phyloP scores from a whole-genome alignment of 2,888 invertebrate genomes.

The Dexiosoma caninum region DNA sequence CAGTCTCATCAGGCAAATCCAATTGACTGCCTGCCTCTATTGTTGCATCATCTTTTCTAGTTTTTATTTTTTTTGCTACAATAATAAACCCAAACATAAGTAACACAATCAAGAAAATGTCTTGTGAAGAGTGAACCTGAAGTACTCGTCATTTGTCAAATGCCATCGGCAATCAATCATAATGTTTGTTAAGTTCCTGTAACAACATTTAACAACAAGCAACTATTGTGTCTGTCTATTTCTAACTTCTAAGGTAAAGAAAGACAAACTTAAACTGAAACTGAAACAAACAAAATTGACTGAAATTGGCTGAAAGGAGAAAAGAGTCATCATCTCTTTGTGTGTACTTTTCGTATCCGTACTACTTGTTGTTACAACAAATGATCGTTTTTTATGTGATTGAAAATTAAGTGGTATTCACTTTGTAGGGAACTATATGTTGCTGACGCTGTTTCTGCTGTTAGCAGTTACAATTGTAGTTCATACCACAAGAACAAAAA shows the following conservation, averaged over 20 bases:
- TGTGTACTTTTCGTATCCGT: constrained; percentile 2
- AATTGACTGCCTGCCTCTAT: constrained; percentile 15
- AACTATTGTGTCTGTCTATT: constrained; percentile 42
- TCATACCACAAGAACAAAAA: background rate
- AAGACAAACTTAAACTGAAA: background rate
- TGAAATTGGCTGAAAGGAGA: constrained; percentile 11
- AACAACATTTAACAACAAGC: constrained; percentile 33
- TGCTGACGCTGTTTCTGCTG: constrained; percentile 13
- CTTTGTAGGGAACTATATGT: constrained; percentile 33
- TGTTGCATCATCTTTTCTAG: constrained; percentile 1
- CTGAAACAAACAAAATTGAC: background rate
- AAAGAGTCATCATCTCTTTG: constrained; percentile 11
- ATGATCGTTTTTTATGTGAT: constrained; percentile 37
- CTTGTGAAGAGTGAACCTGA: constrained; percentile 57
- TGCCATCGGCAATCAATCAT: constrained; percentile 72
- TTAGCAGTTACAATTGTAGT: constrained; percentile 40
- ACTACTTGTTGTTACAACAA: constrained; percentile 12
- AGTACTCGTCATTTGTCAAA: constrained; percentile 70
- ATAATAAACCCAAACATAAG: background rate
- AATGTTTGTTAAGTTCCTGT: constrained; percentile 64
- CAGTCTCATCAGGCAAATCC: constrained; percentile 9
- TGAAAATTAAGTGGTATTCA: constrained; percentile 60
- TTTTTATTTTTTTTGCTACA: background rate
- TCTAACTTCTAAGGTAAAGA: constrained; percentile 13
- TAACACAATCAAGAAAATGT: constrained; percentile 19